These are phyloP conservation scores for Pipistrellus kuhlii DNA, from an alignment of 2,797 vertebrate genomes.

Conservation along the genomic window DNA sequence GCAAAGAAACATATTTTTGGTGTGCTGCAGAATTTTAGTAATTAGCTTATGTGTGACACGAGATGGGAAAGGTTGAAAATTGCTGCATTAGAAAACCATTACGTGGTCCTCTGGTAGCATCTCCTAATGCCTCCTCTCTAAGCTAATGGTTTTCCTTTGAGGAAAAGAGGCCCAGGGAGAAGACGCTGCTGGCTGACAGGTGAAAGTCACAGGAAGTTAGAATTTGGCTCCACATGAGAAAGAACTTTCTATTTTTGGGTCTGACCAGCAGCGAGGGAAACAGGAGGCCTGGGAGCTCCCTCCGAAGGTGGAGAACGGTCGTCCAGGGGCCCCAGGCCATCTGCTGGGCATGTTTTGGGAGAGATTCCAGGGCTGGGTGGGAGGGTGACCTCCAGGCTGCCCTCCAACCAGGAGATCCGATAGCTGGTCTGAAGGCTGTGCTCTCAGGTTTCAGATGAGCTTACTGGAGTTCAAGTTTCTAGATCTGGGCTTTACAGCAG, in stretches of 20 bases:
- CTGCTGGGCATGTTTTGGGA: conserved; percentile 69
- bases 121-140: neutral
- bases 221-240: conserved; percentile 73
- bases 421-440: neutral
- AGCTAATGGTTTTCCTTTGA: conserved; percentile 53
- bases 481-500: conserved; percentile 42
- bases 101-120: neutral
- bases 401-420: conserved; percentile 30
- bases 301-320: conserved; percentile 63
- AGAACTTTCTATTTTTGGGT: conserved; percentile 70
- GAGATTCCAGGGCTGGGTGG: conserved; percentile 69
- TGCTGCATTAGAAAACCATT: neutral
- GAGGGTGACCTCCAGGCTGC: conserved; percentile 56
- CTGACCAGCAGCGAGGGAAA: conserved; percentile 34
- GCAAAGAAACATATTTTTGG: neutral
- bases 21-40: neutral
- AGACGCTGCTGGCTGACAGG: conserved; percentile 20
- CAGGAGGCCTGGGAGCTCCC: neutral
- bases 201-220: conserved; percentile 9
- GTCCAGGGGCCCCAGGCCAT: conserved; percentile 39
- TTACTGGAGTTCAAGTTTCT: conserved; percentile 9
- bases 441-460: conserved; percentile 62
- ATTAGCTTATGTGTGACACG: neutral
- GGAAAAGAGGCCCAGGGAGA: neutral
- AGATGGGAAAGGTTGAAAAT: neutral